Conservation (phyloP, 2,797 vertebrate genomes). For the Falco naumanni region DNA sequence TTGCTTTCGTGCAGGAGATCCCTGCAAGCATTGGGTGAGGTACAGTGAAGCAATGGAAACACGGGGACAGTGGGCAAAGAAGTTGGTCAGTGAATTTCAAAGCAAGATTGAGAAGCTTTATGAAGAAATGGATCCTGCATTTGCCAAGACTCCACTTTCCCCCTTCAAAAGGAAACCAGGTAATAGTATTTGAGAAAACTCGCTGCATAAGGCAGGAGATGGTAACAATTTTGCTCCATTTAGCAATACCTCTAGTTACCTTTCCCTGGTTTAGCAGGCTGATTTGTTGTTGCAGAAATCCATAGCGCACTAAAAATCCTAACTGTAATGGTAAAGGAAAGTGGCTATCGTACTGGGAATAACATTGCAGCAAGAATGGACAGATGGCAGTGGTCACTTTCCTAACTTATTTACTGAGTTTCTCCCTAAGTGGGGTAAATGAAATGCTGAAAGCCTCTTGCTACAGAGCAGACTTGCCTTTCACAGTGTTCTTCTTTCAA, state of each 20-base stretch:
- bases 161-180: conserved; percentile 78
- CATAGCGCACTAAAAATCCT: background rate
- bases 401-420: background rate
- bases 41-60: conserved; percentile 93
- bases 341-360: background rate
- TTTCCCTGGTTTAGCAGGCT: background rate
- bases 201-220: background rate
- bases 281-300: background rate
- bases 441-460: background rate
- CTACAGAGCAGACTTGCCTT: background rate
- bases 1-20: conserved; percentile 81
- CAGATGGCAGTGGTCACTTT: background rate
- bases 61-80: conserved; percentile 89
- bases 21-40: conserved; percentile 92
- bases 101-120: conserved; percentile 79
- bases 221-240: background rate
- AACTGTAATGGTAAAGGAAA: background rate
- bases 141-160: conserved; percentile 62
- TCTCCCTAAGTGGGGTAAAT: background rate
- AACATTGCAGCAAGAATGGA: background rate
- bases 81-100: conserved; percentile 89
- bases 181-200: background rate
- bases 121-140: conserved; percentile 62
- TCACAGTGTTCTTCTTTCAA: background rate
- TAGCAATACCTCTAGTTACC: background rate